Percentiles rank a stretch among this genome's conserved stretches.
Conservation (phyloP, 2,113 vertebrate genomes). For the Phodopus roborovskii region DNA sequence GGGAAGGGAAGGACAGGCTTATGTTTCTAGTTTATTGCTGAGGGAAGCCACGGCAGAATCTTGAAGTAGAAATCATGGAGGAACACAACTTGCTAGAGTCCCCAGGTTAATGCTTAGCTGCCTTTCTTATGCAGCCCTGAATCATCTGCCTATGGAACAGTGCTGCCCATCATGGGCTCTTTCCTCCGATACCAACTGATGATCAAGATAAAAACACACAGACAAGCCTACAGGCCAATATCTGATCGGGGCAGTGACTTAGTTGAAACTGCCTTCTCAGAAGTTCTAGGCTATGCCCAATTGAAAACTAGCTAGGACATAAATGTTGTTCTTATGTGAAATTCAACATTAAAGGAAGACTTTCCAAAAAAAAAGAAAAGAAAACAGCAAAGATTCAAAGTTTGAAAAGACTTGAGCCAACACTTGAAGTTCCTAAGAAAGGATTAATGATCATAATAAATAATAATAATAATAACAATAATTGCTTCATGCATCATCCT, state of each 20-base stretch:
- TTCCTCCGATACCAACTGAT: not conserved
- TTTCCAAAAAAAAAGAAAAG: constrained; percentile 39
- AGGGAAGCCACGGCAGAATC: not conserved
- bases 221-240: not conserved
- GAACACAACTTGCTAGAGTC: not conserved
- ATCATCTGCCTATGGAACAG: not conserved
- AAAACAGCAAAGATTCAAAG: constrained; percentile 23
- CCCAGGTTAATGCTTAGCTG: not conserved
- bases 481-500: not conserved
- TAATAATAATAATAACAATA: not conserved
- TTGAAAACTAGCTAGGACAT: not conserved
- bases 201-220: not conserved
- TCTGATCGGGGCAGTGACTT: not conserved
- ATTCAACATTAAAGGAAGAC: not conserved
- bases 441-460: not conserved
- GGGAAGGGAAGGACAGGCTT: not conserved
- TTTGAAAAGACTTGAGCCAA: not conserved
- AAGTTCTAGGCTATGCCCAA: not conserved
- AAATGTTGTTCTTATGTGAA: not conserved
- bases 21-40: not conserved
- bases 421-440: constrained; percentile 17
- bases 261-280: not conserved
- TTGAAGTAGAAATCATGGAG: not conserved
- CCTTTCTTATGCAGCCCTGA: no score
- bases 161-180: not conserved